These are phyloP conservation scores for Bujurquina vittata DNA, from an alignment of 2,113 vertebrate species.

Conservation along the genomic window DNA sequence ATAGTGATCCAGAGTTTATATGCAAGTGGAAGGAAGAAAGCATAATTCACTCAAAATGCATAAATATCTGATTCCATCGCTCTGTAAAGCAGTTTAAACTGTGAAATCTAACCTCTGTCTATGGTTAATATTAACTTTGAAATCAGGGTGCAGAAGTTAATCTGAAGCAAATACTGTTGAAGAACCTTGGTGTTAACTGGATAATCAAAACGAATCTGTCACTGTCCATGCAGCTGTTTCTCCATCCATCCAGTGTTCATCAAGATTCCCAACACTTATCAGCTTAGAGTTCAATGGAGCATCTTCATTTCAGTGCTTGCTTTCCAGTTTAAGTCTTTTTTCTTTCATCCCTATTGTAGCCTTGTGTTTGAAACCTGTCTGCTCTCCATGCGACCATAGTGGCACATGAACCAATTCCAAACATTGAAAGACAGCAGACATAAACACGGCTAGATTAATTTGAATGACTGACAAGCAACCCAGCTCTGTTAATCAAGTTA, in stretches of 20 bases:
- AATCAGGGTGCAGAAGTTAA: too few relatives aligned
- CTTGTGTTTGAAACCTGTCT: not conserved
- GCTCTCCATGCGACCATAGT: constrained; percentile 47
- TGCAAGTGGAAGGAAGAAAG: not conserved
- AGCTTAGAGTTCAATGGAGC: not conserved
- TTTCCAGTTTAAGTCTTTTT: not conserved
- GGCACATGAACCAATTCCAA: constrained; percentile 38
- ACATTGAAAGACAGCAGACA: constrained; percentile 37
- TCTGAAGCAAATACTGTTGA: too few relatives aligned
- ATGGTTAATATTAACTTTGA: too few relatives aligned
- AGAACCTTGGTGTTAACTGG: too few relatives aligned
- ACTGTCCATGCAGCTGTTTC: not conserved
- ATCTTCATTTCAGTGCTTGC: not conserved
- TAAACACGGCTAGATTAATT: constrained; percentile 57
- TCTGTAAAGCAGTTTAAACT: not conserved
- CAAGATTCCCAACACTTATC: not conserved
- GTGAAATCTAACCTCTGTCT: too few relatives aligned
- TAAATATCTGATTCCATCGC: too few relatives aligned
- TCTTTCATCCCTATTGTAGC: not conserved
- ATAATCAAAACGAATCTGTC: not conserved
- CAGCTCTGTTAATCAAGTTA: constrained; percentile 73
- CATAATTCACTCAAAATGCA: not conserved
- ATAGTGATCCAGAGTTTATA: not conserved
- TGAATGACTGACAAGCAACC: constrained; percentile 72
- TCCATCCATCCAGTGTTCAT: not conserved